phyloP scores from a whole-genome alignment of 2,113 vertebrate genomes.

The Oreotragus oreotragus region DNA sequence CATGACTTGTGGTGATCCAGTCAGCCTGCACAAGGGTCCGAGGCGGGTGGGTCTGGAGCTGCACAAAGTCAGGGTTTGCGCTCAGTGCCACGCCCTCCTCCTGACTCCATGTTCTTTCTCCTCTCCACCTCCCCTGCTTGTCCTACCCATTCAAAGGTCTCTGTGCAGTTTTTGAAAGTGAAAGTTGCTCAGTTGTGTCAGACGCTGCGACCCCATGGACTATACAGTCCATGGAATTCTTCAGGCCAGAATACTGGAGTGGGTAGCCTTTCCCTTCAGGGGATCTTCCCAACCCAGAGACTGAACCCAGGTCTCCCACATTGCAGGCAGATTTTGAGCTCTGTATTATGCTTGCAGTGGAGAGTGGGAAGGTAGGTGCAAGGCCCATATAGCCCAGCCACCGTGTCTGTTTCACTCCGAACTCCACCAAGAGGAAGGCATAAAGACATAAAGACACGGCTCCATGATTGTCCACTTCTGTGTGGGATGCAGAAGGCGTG shows the following conservation, averaged over 20 bases:
- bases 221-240: background rate
- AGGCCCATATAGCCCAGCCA: background rate
- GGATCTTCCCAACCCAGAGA: background rate
- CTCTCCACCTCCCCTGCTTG: background rate
- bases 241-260: background rate
- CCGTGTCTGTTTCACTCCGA: background rate
- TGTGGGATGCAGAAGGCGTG: background rate
- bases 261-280: background rate
- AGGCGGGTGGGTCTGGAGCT: background rate
- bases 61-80: no score
- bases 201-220: rapidly evolving
- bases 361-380: background rate
- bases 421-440: background rate
- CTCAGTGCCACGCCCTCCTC: background rate
- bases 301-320: background rate
- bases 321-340: background rate
- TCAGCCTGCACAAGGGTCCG: background rate
- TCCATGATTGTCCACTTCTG: rapidly evolving
- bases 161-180: background rate
- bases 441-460: no score
- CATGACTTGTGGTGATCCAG: background rate
- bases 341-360: background rate
- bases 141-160: background rate
- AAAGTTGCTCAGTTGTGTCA: background rate
- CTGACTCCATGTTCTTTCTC: background rate